Evolutionary conservation across 2,113 vertebrate genomes (phyloP), one percentile per base, ranked within the genome.

Genomic region (Siniperca knerii): DNA sequence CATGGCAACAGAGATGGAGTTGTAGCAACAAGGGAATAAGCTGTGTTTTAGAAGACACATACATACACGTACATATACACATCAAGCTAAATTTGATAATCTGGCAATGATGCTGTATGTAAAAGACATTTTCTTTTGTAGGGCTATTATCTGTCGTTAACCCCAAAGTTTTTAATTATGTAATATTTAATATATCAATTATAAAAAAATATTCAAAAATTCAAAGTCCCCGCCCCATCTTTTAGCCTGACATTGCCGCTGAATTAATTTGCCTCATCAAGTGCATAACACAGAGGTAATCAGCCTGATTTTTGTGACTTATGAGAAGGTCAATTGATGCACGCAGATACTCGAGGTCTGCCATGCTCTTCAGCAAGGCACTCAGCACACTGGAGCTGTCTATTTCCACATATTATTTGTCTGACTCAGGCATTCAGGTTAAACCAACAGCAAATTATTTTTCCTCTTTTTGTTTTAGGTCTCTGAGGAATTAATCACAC

Each of bases 201-300:
- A 4, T 12, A 65, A 67, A 4, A 62, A 76, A 71, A 68, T 48
- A 61, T 65, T 33, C 13, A 42, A 37, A 77, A 10, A 40, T 46
- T 55, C 13, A 16, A 70, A 75, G 54, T 33, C 29, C 25, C 52
- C 0, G 42, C n/a, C 40, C 16, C 64, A 46, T 83, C 58, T 12
- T 81, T 79, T 77, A 68, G 40, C 13, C 37, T 68, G 76, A 61
- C 60, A 71, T 62, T 89, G 57, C 52, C 23, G 71, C 70, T 81
- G 87, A 86, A 89, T 88, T 83, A 68, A 89, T 85, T 87, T 5
- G 23, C 74, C 76, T 81, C 81, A 76, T 90, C 75, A 83, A 81
- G 74, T 64, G 46, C 66, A 29, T 70, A 76, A 64, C 33, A 35
- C 29, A 9, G 75, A 78, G 71, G 48, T 86, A 84, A 87, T 88